A percentile compares a stretch with the other conserved stretches of the same genome.
Conservation (phyloP, 1,140 invertebrate genomes). For the Magallana angulata region DNA sequence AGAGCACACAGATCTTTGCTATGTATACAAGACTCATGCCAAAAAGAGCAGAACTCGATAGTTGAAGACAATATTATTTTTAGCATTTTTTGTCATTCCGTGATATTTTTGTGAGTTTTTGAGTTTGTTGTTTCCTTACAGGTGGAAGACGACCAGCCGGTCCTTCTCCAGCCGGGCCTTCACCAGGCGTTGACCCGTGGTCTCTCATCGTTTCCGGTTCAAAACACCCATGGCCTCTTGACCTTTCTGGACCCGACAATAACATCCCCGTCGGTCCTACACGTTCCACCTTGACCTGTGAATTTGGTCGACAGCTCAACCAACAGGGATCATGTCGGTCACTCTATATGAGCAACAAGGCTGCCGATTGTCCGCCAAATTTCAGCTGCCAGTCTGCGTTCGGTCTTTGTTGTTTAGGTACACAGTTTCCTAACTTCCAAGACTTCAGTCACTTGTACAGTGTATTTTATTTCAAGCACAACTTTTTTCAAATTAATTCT, state of each 20-base stretch:
- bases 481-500: neutral
- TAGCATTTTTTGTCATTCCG: no score
- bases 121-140: neutral
- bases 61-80: no score
- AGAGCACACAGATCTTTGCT: no score
- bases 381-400: neutral
- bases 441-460: neutral
- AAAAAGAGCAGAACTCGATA: no score
- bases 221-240: no score
- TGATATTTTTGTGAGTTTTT: no score
- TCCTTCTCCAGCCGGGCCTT: neutral
- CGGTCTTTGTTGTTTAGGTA: slow-evolving; percentile 13
- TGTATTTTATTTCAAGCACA: neutral
- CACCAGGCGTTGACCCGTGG: no score
- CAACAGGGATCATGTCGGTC: neutral
- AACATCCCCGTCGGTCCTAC: neutral
- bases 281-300: neutral
- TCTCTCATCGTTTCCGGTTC: no score
- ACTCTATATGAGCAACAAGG: neutral
- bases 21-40: no score
- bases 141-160: neutral
- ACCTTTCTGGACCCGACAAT: no score
- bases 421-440: neutral
- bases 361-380: neutral
- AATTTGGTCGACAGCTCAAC: neutral